Base-by-base conservation (phyloP, 1,140 invertebrate genomes). In the Listronotus bonariensis region DNA sequence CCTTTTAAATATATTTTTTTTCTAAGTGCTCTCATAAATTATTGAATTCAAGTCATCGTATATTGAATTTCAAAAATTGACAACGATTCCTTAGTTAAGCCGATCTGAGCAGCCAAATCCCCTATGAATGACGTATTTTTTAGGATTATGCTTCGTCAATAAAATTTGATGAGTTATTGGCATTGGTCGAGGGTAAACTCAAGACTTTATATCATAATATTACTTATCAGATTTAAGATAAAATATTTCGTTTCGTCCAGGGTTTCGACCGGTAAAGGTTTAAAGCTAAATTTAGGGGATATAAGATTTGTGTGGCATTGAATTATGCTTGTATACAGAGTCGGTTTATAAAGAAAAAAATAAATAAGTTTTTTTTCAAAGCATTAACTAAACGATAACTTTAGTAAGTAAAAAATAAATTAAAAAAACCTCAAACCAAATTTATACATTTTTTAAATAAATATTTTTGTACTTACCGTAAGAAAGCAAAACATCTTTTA, bases 81-180 rank as follows among this genome's bases (percentile, higher is more conserved):
- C 58, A 48, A 32, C 12, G 36, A 53, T 14, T 17, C 58, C 26
- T 20, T 41, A 52, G 58, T 60, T 60, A 60, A 60, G 52, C 41
- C 43, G n/a, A 36, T 34, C 60, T 54, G 45, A 62, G 41, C 38
- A 31, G 40, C 38, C 38, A 36, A 54, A 62, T 62, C 60, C 60
- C 60, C 6, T 18, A 51, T 34, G 60, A 54, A 49, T 26, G 26
- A 32, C 43, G 58, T 52, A 61, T 62, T 43, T 62, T 62, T 62
- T 45, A 62, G 60, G 60, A 62, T 62, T 62, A 49, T 62, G 26
- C 41, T 62, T 20, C 42, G 46, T 62, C 60, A 26, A 62, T 62
- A 62, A 62, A 62, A 62, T 62, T 62, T 62, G 60, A 62, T 62
- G 60, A 54, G 49, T 62, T 62, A 61, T 61, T 31, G n/a, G 32